A percentile compares a stretch with the other conserved stretches of the same genome.
These are phyloP conservation scores for Conops quadrifasciatus DNA, from an alignment of 2,888 invertebrate genomes.

Conservation along the genomic window DNA sequence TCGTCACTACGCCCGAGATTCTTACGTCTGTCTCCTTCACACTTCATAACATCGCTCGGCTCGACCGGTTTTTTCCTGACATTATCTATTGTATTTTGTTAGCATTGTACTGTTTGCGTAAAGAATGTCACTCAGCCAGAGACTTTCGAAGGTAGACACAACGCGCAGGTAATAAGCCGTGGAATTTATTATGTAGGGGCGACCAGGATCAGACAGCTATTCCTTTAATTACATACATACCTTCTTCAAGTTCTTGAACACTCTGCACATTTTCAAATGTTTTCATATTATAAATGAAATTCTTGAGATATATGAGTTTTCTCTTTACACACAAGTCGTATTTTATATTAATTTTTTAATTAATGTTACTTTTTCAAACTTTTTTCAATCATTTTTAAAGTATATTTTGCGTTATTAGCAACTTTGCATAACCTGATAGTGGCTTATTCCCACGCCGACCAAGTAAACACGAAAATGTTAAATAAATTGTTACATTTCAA, in stretches of 20 bases:
- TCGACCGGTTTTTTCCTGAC: conserved; percentile 6
- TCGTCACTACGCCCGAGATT: conserved; percentile 6
- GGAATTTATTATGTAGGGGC: background rate
- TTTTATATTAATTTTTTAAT: background rate
- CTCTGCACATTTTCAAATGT: too few species aligned
- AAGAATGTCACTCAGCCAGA: conserved; percentile 28
- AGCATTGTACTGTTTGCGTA: background rate
- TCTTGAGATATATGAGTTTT: too few species aligned
- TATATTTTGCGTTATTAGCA: background rate
- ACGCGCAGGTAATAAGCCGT: background rate
- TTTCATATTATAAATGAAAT: too few species aligned
- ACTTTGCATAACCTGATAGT: background rate
- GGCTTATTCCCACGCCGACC: conserved; percentile 16
- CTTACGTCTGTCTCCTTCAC: background rate
- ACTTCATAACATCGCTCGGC: conserved; percentile 14
- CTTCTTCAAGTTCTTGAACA: too few species aligned
- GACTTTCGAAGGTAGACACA: background rate
- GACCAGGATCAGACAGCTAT: background rate
- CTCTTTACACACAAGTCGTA: too few species aligned
- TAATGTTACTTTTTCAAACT: background rate
- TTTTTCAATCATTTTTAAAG: too few species aligned
- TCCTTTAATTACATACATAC: too few species aligned
- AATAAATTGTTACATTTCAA: background rate
- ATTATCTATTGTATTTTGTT: conserved; percentile 4
- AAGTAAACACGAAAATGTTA: background rate